phyloP scores from a whole-genome alignment of 2,797 vertebrate species.

The Chaenodraco wilsoni region DNA sequence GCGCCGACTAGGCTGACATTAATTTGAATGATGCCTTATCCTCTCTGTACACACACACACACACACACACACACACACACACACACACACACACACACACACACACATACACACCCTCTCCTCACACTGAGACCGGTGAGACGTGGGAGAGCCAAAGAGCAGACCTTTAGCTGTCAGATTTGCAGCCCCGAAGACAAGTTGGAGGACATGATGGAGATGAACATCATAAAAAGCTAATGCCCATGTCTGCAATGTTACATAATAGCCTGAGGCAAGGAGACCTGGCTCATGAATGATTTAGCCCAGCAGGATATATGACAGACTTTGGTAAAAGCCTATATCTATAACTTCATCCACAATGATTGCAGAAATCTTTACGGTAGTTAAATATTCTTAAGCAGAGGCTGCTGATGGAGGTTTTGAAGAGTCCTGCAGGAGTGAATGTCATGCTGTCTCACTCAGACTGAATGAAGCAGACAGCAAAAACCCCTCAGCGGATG shows the following conservation, averaged over 20 bases:
- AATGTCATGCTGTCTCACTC: slow-evolving; percentile 24
- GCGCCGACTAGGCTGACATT: slow-evolving; percentile 13
- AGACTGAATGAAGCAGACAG: slow-evolving; percentile 25
- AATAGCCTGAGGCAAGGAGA: slow-evolving; percentile 23
- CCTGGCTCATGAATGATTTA: slow-evolving; percentile 53
- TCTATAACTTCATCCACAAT: slow-evolving; percentile 16
- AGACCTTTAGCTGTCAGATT: slow-evolving; percentile 56
- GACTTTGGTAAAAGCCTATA: slow-evolving; percentile 28
- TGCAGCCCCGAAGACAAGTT: slow-evolving; percentile 18
- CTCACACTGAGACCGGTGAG: slow-evolving; percentile 2
- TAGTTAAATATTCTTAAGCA: slow-evolving; percentile 32
- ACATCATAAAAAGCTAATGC: slow-evolving; percentile 34
- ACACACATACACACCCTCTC: not conserved
- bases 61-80: not conserved
- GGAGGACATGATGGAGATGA: slow-evolving; percentile 24
- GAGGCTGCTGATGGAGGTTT: slow-evolving; percentile 30
- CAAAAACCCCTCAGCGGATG: slow-evolving; percentile 15
- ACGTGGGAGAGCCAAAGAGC: not conserved
- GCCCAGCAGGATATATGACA: slow-evolving; percentile 18
- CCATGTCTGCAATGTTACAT: slow-evolving; percentile 33
- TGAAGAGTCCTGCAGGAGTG: slow-evolving; percentile 27
- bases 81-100: not conserved
- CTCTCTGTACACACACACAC: not conserved
- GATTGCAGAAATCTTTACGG: slow-evolving; percentile 26
- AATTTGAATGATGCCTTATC: slow-evolving; percentile 37